Base-by-base conservation (phyloP, 2,797 vertebrate species). In the Podargus strigoides region DNA sequence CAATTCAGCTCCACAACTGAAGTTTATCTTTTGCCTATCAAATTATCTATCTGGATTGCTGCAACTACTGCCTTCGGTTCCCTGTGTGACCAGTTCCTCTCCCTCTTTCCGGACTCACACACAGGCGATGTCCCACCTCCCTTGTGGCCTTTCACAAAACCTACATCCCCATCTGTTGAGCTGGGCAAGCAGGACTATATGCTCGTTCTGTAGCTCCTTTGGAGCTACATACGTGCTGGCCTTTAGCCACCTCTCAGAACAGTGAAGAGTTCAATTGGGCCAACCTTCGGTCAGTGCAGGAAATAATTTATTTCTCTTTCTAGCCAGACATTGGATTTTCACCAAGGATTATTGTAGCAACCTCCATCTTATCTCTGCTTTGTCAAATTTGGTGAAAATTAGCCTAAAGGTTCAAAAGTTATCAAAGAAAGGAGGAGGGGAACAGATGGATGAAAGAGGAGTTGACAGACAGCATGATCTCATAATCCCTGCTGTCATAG, bases 381-480 rank as follows among this genome's bases (percentile, higher is more conserved):
- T 83, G 64, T 76, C 56, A 66, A 52, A 85, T 93, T 77, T 93
- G 76, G 37, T 91, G 79, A 86, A 89, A 90, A 92, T 93, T 94
- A 86, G 89, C 93, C 91, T 78, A 58, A 80, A 94, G 79, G 82
- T 91, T 94, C 73, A 94, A 68, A 96, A 94, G 79, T 94, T 92
- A 93, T 75, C 89, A 91, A 89, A 94, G 62, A 84, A 95, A 81
- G 70, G 89, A 93, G 72, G 87, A 84, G 39, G 50, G 46, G 82
- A 96, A 94, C 93, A 96, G 94, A 96, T 90, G 95, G 94, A 90
- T 6, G 0, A 77, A 89, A 95, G 87, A 94, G 66, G 75, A 95
- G 87, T 39, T 95, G 91, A 91, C 91, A 93, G 95, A 95, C 94
- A 95, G 79, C 73, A 78, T 90, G 94, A 96, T 94, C 89, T 96